Evolutionary conservation across 2,888 invertebrate species (phyloP).

Genomic region (Mythimna impura): DNA sequence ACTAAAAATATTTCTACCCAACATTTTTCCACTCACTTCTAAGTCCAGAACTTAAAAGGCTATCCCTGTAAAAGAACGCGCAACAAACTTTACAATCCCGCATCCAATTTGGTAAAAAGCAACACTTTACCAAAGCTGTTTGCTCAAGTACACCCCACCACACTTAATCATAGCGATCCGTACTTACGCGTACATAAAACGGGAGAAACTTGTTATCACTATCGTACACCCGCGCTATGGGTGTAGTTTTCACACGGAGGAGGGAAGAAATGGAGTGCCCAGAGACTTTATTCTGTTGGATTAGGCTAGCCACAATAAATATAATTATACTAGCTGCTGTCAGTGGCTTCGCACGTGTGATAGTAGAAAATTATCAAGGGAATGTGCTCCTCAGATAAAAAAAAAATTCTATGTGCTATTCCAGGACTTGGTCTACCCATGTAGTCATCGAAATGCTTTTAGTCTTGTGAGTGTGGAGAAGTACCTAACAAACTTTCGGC

Average conservation of each 20-base stretch:
- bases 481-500: too few relatives aligned
- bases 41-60: slow-evolving; percentile 26
- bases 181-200: slow-evolving; percentile 65
- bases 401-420: too few relatives aligned
- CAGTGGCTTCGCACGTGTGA: too few relatives aligned
- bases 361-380: too few relatives aligned
- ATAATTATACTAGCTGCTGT: too few relatives aligned
- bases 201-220: slow-evolving; percentile 66
- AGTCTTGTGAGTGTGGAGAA: too few relatives aligned
- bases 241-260: slow-evolving; percentile 42
- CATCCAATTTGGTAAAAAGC: slow-evolving; percentile 59
- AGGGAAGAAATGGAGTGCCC: slow-evolving; percentile 32
- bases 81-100: slow-evolving; percentile 52
- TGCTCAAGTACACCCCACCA: slow-evolving; percentile 59
- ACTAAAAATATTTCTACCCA: not conserved
- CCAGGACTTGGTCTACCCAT: too few relatives aligned
- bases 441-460: too few relatives aligned
- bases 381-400: too few relatives aligned
- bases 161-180: slow-evolving; percentile 66
- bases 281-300: not conserved
- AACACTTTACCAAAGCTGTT: slow-evolving; percentile 53
- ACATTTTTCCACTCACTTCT: slow-evolving; percentile 1
- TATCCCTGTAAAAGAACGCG: slow-evolving; percentile 38
- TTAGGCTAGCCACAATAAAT: too few relatives aligned
- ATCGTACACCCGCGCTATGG: slow-evolving; percentile 59